A percentile compares a stretch with the other conserved stretches of the same genome.
These are phyloP conservation scores for Chrosomus eos DNA, from an alignment of 2,797 vertebrate species.

Conservation along the genomic window DNA sequence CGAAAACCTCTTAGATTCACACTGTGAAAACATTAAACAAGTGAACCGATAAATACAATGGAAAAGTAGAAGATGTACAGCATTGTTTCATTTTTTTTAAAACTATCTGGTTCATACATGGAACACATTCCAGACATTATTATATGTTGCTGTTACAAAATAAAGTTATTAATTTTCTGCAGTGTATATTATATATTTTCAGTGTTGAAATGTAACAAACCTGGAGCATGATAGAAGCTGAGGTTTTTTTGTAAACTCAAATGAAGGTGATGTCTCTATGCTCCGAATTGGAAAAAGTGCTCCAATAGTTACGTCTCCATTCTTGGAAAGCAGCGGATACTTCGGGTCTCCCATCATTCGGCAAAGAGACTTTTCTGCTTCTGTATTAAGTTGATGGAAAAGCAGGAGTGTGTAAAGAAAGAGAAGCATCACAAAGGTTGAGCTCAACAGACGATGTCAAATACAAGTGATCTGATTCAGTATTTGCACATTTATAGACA, in stretches of 20 bases:
- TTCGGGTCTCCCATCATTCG: conserved; percentile 67
- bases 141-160: too few relatives aligned
- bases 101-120: not conserved
- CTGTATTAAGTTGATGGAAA: conserved; percentile 41
- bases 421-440: conserved; percentile 40
- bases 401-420: conserved; percentile 52
- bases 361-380: conserved; percentile 62
- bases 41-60: not conserved
- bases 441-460: not conserved
- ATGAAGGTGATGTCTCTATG: too few relatives aligned
- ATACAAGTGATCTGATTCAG: not conserved
- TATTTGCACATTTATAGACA: conserved; percentile 35
- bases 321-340: conserved; percentile 71
- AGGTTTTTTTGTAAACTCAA: too few relatives aligned
- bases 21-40: conserved; percentile 54
- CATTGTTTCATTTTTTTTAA: too few relatives aligned
- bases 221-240: too few relatives aligned
- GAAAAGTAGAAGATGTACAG: not conserved
- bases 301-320: conserved; percentile 74
- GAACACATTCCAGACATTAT: too few relatives aligned
- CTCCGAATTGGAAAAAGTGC: conserved; percentile 65
- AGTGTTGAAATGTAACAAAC: too few relatives aligned
- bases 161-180: too few relatives aligned
- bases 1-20: conserved; percentile 76
- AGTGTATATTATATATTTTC: too few relatives aligned